Conservation (phyloP, 2,888 invertebrate species). For the Cactoblastis cactorum region DNA sequence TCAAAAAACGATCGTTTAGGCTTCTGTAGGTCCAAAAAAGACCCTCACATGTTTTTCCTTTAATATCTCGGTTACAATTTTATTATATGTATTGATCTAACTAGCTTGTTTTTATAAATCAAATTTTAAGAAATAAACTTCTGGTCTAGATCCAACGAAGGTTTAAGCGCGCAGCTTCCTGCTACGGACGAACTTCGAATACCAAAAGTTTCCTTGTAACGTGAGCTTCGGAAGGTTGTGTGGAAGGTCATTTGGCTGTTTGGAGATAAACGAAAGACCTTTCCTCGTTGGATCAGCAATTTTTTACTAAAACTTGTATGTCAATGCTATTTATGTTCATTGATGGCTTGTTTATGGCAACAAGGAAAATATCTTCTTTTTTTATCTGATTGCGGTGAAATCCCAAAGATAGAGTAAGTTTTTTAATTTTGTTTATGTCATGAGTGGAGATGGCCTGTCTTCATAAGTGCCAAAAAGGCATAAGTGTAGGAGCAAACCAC, state of each 20-base stretch:
- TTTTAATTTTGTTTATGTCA: too few relatives aligned
- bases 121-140: neutral
- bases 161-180: neutral
- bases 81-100: too few relatives aligned
- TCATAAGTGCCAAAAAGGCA: too few relatives aligned
- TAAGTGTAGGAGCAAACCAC: too few relatives aligned
- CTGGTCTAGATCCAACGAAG: neutral
- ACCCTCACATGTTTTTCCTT: too few relatives aligned
- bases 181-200: neutral
- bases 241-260: neutral
- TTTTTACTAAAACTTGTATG: neutral
- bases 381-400: too few relatives aligned
- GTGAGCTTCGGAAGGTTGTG: constrained; percentile 1
- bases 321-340: neutral
- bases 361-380: too few relatives aligned
- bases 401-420: too few relatives aligned
- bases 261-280: neutral
- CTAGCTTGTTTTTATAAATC: neutral
- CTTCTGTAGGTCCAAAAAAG: too few relatives aligned
- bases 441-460: too few relatives aligned
- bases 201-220: neutral
- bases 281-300: neutral
- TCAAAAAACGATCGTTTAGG: too few relatives aligned
- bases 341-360: neutral
- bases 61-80: too few relatives aligned